Evolutionary conservation across 2,888 invertebrate species (phyloP).

Genomic region (Pseudanteris insignis): DNA sequence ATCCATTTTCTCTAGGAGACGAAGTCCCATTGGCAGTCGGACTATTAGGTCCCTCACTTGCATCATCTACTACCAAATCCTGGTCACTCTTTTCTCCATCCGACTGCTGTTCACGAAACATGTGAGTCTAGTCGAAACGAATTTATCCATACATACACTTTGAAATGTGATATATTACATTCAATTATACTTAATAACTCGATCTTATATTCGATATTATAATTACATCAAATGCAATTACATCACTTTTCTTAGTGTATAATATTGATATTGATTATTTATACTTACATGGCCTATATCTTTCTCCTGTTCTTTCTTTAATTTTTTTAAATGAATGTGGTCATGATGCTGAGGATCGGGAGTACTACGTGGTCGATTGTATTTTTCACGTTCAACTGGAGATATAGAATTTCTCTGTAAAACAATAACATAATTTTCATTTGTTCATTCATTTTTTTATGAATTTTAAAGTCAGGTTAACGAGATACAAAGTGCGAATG

Average conservation of each 20-base stretch:
- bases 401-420: constrained; percentile 86
- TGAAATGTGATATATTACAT: too few relatives aligned
- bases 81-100: constrained; percentile 89
- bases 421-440: constrained; percentile 23
- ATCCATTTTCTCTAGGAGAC: constrained; percentile 87
- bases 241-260: too few relatives aligned
- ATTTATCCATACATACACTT: too few relatives aligned
- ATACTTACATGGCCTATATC: constrained; percentile 80
- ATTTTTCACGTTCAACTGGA: constrained; percentile 79
- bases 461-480: constrained; percentile 5
- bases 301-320: constrained; percentile 77
- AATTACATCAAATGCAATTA: too few relatives aligned
- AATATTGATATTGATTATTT: too few relatives aligned
- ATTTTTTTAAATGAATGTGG: constrained; percentile 78
- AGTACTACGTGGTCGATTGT: constrained; percentile 79
- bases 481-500: too few relatives aligned
- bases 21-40: constrained; percentile 85
- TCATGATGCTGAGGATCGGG: constrained; percentile 74
- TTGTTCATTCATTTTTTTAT: neutral
- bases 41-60: constrained; percentile 88
- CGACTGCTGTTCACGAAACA: constrained; percentile 71
- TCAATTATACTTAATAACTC: too few relatives aligned
- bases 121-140: too few relatives aligned
- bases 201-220: too few relatives aligned
- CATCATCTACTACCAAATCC: constrained; percentile 94